Percentiles rank a stretch among this genome's conserved stretches.
Evolutionary conservation across 2,113 vertebrate genomes (phyloP).

Genomic region (Hassar affinis): DNA sequence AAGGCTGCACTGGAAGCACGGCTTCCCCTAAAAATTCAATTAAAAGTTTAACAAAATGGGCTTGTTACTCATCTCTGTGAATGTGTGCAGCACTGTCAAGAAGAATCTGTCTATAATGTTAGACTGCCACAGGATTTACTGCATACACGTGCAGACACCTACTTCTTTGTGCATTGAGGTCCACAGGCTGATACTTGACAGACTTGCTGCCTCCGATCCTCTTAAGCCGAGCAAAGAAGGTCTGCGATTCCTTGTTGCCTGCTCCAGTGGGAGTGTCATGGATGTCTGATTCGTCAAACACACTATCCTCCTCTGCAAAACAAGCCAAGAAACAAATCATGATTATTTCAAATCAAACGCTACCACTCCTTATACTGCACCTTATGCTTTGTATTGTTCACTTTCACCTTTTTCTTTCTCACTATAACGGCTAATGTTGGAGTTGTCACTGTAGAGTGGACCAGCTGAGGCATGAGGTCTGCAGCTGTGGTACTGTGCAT

Average conservation of each 20-base stretch:
- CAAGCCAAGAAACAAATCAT: conserved; percentile 2
- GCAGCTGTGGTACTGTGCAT: conserved; percentile 98
- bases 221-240: conserved; percentile 97
- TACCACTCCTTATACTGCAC: background rate
- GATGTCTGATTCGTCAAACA: conserved; percentile 98
- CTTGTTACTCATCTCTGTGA: background rate
- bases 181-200: conserved; percentile 98
- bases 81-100: background rate
- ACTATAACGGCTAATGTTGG: conserved; percentile 96
- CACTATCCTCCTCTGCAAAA: conserved; percentile 94
- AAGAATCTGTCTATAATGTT: background rate
- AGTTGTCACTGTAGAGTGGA: conserved; percentile 96
- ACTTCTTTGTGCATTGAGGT: conserved; percentile 97
- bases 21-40: background rate
- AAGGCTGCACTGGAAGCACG: background rate
- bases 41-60: background rate
- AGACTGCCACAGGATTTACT: background rate
- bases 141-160: conserved; percentile 66
- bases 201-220: conserved; percentile 98
- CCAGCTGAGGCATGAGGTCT: conserved; percentile 92
- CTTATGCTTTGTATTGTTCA: background rate
- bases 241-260: conserved; percentile 96
- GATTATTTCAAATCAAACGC: background rate
- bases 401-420: conserved; percentile 95
- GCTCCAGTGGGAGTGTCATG: conserved; percentile 97